Evolutionary conservation across 2,888 invertebrate genomes (phyloP).

Genomic region (Drosophila percnosoma): DNA sequence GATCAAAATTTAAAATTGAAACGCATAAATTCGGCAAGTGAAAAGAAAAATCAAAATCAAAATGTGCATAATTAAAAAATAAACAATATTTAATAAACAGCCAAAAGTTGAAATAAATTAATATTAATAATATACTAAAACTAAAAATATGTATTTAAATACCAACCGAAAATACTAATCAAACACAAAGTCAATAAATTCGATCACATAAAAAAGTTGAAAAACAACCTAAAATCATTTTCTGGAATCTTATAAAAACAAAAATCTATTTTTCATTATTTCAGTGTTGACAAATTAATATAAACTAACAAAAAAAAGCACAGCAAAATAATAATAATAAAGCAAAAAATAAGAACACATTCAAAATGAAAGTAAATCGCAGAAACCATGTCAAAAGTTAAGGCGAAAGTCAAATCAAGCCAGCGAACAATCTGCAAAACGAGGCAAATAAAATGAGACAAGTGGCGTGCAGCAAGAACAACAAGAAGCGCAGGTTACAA

Average conservation of each 20-base stretch:
- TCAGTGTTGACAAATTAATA: slow-evolving; percentile 33
- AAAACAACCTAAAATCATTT: neutral
- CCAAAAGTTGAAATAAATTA: neutral
- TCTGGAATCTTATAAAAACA: neutral
- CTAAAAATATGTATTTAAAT: neutral
- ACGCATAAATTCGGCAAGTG: neutral
- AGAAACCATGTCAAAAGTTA: slow-evolving; percentile 55
- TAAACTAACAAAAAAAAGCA: neutral
- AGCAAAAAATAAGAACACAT: slow-evolving; percentile 1
- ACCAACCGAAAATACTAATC: neutral
- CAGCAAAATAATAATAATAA: neutral
- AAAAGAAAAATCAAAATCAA: neutral
- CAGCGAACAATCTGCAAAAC: slow-evolving; percentile 30
- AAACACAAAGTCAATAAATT: neutral
- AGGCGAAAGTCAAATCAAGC: slow-evolving; percentile 41
- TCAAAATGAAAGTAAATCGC: slow-evolving; percentile 1
- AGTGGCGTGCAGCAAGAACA: slow-evolving; percentile 43
- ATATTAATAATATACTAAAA: neutral
- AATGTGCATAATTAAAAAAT: neutral
- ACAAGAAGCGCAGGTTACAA: slow-evolving; percentile 19
- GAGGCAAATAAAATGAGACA: slow-evolving; percentile 59
- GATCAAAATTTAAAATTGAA: neutral
- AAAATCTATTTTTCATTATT: slow-evolving; percentile 4
- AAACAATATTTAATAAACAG: neutral
- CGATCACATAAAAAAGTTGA: neutral